These are phyloP conservation scores for Zeugodacus cucurbitae DNA, from an alignment of 1,140 invertebrate species.

Conservation along the genomic window DNA sequence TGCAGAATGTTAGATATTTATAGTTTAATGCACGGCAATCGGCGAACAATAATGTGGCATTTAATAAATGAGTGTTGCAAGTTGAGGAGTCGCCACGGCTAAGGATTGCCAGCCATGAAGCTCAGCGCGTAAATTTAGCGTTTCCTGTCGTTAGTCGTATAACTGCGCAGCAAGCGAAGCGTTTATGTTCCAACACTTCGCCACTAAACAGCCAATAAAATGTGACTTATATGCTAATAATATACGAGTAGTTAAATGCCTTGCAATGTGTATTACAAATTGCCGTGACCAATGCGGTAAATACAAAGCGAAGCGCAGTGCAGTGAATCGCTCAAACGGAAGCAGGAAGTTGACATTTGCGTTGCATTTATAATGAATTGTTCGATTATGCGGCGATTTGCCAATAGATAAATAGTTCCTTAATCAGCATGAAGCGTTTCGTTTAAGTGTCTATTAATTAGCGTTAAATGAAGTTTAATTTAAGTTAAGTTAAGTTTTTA, in stretches of 20 bases:
- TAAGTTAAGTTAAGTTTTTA: too few species aligned
- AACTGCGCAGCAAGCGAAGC: background rate
- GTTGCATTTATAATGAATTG: background rate
- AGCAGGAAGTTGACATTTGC: conserved; percentile 12
- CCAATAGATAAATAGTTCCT: background rate
- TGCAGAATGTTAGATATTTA: background rate
- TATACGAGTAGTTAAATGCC: background rate
- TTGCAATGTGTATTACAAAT: background rate
- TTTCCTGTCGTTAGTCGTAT: background rate
- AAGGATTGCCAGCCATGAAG: background rate
- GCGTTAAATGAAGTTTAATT: too few species aligned
- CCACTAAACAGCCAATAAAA: background rate
- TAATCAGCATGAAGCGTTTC: background rate
- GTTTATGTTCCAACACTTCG: background rate
- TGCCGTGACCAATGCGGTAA: background rate
- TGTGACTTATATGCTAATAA: background rate
- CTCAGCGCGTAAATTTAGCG: background rate
- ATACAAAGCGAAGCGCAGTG: background rate
- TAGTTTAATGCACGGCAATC: background rate
- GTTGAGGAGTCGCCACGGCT: background rate
- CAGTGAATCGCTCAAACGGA: background rate
- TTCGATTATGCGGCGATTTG: background rate
- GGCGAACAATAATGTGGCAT: background rate
- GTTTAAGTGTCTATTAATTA: background rate
- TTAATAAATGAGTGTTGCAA: background rate